Base-by-base conservation (phyloP, 2,113 vertebrate species). In the Calidris pugnax region DNA sequence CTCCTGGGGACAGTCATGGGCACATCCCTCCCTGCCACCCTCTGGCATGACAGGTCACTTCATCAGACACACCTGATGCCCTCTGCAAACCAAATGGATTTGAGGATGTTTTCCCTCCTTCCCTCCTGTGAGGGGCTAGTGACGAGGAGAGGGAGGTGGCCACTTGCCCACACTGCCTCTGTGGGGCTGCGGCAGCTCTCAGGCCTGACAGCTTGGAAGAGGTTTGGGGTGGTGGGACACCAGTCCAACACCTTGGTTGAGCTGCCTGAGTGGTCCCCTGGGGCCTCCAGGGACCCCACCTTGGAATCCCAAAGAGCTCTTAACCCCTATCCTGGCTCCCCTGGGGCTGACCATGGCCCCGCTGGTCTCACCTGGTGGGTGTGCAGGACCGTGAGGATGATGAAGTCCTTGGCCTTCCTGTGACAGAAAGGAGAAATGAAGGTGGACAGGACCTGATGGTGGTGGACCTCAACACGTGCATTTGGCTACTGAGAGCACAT, bases 361-460 rank as follows among this genome's bases (percentile, higher is more conserved):
- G 4, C 50, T 1, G 17, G 18, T 88, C 98, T 98, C 98, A 99
- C 99, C 99, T 99, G 99, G 97, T 99, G 99, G 92, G 99, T 98
- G 97, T 99, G 99, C 96, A 99, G 98, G 97, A 99, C 99, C 71
- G 99, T 99, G 98, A 99, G 98, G 98, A 99, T 96, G 96, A 99
- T 98, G 91, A 98, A 99, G 94, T 99, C 99, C 98, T 99, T 98
- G 98, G 99, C 98, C 93, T 97, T 98, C 98, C 99, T 99, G 95
- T 82, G 98, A 97, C 91, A 98, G 93, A 98, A 90, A 92, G 88
- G 87, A 97, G 56, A 96, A 84, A 85, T 82, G 75, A 95, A 95
- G 28, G 32, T 66, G 55, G 78, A 59, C 9, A 4, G 51, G 43
- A 79, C 53, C 53, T 93, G 20, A 15, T 0, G 1, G 30, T 28